A percentile compares a stretch with the other conserved stretches of the same genome.
Conservation (phyloP, 2,113 vertebrate genomes). For the Burhinus bistriatus region DNA sequence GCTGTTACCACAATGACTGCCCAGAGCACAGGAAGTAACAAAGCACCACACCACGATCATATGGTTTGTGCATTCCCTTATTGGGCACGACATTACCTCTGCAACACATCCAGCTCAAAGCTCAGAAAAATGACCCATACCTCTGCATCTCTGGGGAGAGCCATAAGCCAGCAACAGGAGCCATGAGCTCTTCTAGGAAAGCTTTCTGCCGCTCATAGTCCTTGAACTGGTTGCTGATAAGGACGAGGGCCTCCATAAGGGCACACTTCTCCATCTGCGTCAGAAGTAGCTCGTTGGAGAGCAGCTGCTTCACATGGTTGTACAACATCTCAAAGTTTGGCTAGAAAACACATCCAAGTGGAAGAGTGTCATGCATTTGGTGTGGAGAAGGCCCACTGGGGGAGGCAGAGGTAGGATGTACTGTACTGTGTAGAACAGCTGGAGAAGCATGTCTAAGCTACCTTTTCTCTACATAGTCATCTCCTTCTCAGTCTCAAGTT, state of each 20-base stretch:
- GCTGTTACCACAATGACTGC: background rate
- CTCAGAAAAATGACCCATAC: slow-evolving; percentile 58
- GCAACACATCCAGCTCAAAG: background rate
- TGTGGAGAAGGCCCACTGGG: background rate
- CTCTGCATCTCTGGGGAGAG: slow-evolving; percentile 89
- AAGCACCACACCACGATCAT: background rate
- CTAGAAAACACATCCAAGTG: slow-evolving; percentile 67
- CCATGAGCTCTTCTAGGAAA: slow-evolving; percentile 91
- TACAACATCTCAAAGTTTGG: slow-evolving; percentile 94
- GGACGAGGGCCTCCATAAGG: slow-evolving; percentile 92
- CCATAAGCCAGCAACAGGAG: slow-evolving; percentile 84
- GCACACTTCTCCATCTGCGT: slow-evolving; percentile 92
- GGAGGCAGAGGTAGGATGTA: background rate
- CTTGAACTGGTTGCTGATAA: slow-evolving; percentile 96
- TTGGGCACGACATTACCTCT: accelerated
- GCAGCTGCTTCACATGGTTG: slow-evolving; percentile 86
- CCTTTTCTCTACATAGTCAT: background rate
- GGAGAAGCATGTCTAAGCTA: background rate
- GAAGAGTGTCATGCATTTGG: background rate
- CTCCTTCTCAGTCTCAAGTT: background rate
- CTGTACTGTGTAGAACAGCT: background rate
- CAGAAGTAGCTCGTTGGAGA: slow-evolving; percentile 80
- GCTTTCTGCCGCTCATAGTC: slow-evolving; percentile 88
- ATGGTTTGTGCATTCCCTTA: background rate
- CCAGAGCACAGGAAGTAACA: background rate